These are phyloP conservation scores for Meliscaeva auricollis DNA, from an alignment of 2,888 invertebrate species.

Conservation along the genomic window DNA sequence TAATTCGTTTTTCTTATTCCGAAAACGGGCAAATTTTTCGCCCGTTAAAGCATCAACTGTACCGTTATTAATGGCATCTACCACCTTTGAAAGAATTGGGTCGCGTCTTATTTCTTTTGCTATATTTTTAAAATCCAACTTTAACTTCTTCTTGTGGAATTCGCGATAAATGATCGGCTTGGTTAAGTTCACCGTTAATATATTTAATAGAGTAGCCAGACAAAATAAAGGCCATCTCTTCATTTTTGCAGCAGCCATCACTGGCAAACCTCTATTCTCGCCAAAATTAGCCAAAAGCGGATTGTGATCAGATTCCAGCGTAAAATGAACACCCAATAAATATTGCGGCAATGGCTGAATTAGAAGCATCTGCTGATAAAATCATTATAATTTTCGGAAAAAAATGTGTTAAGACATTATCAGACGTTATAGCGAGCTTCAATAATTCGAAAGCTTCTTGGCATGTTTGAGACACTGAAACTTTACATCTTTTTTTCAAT, in stretches of 20 bases:
- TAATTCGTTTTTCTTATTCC: conserved; percentile 10
- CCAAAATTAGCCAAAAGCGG: conserved; percentile 38
- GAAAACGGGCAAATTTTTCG: background rate
- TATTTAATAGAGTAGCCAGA: conserved; percentile 41
- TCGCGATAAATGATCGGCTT: conserved; percentile 39
- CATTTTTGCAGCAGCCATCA: conserved; percentile 40
- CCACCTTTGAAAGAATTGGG: conserved; percentile 1
- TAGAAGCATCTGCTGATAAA: conserved; percentile 38
- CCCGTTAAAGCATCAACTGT: background rate
- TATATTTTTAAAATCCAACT: conserved; percentile 30
- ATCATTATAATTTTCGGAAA: conserved; percentile 45
- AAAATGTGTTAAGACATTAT: conserved; percentile 47
- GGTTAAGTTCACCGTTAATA: conserved; percentile 36
- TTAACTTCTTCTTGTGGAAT: conserved; percentile 13
- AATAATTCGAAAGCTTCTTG: conserved; percentile 34
- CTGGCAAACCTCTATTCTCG: conserved; percentile 36
- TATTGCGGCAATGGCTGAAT: conserved; percentile 19
- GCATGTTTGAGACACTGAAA: conserved; percentile 3
- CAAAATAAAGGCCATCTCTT: conserved; percentile 16
- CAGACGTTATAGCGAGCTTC: conserved; percentile 35
- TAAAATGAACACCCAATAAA: conserved; percentile 11
- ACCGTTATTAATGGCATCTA: background rate
- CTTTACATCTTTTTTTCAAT: conserved; percentile 1
- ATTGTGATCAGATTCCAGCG: conserved; percentile 26
- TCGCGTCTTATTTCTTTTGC: conserved; percentile 14